phyloP scores from a whole-genome alignment of 2,113 vertebrate genomes.

The Rhineura floridana region DNA sequence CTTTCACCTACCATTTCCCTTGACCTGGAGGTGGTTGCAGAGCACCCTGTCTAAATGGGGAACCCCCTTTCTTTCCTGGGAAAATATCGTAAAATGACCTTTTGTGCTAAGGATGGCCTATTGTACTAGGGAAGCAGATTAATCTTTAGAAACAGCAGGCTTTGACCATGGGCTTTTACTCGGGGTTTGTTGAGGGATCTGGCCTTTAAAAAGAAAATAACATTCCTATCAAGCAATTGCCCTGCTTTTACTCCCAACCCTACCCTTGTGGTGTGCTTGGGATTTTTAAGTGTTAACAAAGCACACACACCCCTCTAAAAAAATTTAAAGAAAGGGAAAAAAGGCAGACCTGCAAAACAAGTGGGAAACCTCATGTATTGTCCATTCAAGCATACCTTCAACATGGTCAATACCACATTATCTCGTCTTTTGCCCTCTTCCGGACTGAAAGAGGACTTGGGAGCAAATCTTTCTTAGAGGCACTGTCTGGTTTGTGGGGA shows the following conservation, averaged over 20 bases:
- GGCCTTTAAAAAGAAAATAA: too few relatives aligned
- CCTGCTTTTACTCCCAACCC: not conserved
- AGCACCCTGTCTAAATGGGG: not conserved
- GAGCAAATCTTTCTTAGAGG: not conserved
- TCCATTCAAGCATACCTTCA: not conserved
- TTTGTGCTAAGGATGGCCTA: not conserved
- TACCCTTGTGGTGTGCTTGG: fast-evolving
- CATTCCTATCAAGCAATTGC: not conserved
- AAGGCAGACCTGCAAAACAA: not conserved
- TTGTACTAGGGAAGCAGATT: not conserved
- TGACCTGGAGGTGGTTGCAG: too few relatives aligned
- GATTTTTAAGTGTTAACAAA: not conserved
- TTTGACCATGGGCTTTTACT: not conserved
- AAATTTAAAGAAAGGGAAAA: not conserved
- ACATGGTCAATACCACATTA: not conserved
- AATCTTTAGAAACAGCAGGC: not conserved
- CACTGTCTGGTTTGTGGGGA: not conserved
- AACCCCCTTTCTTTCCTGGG: not conserved
- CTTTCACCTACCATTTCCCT: too few relatives aligned
- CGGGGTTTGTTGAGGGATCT: not conserved
- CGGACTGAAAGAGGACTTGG: fast-evolving
- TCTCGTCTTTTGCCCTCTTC: not conserved
- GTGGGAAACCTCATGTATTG: not conserved
- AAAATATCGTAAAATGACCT: not conserved
- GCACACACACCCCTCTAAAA: not conserved